phyloP scores from a whole-genome alignment of 2,888 invertebrate species.

The Neoascia interrupta region DNA sequence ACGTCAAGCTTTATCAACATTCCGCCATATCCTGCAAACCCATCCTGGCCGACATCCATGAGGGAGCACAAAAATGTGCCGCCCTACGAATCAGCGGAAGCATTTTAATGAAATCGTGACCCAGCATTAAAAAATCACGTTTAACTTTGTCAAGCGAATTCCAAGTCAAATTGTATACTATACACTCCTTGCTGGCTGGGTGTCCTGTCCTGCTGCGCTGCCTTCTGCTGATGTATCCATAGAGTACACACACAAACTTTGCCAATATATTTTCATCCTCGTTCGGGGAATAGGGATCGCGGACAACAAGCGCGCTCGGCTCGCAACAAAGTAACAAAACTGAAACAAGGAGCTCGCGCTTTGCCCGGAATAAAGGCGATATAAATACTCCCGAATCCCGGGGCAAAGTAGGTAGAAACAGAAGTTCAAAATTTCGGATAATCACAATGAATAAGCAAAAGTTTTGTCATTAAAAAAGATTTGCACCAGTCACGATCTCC shows the following conservation, averaged over 20 bases:
- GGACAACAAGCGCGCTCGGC: too few relatives aligned
- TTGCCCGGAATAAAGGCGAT: constrained; percentile 16
- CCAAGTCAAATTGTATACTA: constrained; percentile 51
- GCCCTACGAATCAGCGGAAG: constrained; percentile 56
- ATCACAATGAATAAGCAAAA: constrained; percentile 69
- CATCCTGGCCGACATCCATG: background rate
- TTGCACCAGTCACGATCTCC: constrained; percentile 61
- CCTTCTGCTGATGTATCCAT: background rate
- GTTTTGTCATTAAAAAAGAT: constrained; percentile 69
- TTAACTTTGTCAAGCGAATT: constrained; percentile 64
- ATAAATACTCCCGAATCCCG: constrained; percentile 22
- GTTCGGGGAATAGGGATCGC: constrained; percentile 48
- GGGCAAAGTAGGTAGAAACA: constrained; percentile 25
- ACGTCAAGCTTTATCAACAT: constrained; percentile 55
- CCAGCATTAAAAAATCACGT: constrained; percentile 68
- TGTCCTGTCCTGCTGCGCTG: constrained; percentile 15
- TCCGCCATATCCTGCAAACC: constrained; percentile 20
- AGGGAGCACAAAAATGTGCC: constrained; percentile 35
- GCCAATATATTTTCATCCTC: constrained; percentile 59
- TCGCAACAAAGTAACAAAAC: constrained; percentile 15
- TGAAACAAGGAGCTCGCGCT: constrained; percentile 23
- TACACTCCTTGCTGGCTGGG: constrained; percentile 11
- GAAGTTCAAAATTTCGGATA: constrained; percentile 64
- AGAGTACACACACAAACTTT: constrained; percentile 44
- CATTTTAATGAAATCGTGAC: constrained; percentile 69